phyloP scores from a whole-genome alignment of 2,797 vertebrate genomes.

The Hipposideros larvatus region DNA sequence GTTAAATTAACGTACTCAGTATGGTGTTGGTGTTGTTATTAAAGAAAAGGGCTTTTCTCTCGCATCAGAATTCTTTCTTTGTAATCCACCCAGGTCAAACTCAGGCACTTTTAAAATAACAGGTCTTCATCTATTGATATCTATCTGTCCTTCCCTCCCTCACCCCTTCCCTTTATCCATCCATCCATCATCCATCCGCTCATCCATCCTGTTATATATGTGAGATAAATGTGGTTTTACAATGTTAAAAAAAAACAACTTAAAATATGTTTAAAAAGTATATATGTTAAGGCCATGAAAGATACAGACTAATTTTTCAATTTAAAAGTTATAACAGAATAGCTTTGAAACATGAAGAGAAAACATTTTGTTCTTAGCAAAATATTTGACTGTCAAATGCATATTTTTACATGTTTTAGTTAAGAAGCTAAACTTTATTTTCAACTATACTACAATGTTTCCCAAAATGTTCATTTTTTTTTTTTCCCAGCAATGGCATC shows the following conservation, averaged over 20 bases:
- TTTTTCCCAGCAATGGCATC: not conserved
- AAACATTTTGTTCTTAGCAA: constrained; percentile 13
- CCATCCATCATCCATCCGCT: too few relatives aligned
- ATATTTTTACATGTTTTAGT: constrained; percentile 34
- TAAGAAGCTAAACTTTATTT: constrained; percentile 57
- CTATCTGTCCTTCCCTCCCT: not conserved
- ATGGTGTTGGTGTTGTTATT: not conserved
- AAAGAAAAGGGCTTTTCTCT: not conserved
- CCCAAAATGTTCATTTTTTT: not conserved
- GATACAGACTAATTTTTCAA: not conserved
- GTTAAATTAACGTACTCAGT: too few relatives aligned
- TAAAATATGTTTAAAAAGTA: not conserved
- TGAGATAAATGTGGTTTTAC: not conserved
- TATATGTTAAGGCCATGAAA: not conserved
- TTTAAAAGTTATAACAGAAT: constrained; percentile 15
- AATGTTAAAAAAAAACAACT: not conserved
- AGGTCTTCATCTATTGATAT: not conserved
- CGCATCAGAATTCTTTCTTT: not conserved
- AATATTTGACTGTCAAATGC: not conserved
- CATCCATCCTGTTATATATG: not conserved
- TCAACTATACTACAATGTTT: not conserved
- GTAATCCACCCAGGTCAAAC: not conserved
- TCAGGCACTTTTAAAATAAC: constrained; percentile 19
- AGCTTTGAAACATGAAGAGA: constrained; percentile 8
- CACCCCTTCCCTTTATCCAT: not conserved